Base-by-base conservation (phyloP, 2,113 vertebrate species). In the Urocolius indicus region DNA sequence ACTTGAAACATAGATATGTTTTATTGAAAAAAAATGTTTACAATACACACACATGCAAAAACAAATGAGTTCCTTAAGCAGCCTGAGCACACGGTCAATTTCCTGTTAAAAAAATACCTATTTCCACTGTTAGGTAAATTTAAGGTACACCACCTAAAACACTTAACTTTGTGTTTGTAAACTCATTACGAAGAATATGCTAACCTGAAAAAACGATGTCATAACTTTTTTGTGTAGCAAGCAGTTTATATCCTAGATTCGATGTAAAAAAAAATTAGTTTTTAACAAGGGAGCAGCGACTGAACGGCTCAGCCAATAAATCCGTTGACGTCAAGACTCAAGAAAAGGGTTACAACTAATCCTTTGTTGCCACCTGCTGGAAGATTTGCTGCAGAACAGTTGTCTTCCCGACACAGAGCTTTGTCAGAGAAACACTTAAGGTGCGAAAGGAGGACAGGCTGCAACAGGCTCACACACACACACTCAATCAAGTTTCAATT, bases 301-400 rank as follows among this genome's bases (percentile, higher is more conserved):
- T 1, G 14, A 18, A 0, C 9, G 48, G 27, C 13, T 52, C 26
- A 36, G 24, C 18, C 43, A 71, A 20, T 4, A 5, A 6, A 67
- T 21, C 8, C 1, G 13, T 13, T 26, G 41, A 22, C 24, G 3
- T 14, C 11, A 43, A 4, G 22, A 3, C 2, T 6, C 55, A 24
- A 29, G 27, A 8, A 67, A 5, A 4, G 32, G 5, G 49, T 67
- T 8, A 26, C 30, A 4, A 15, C 57, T 9, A 48, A 29, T 48
- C 12, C 46, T 26, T 3, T 17, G 65, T 62, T 84, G 96, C 97
- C 96, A 92, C 75, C 96, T 94, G 45, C 92, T 82, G 96, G 96
- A 49, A 3, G 21, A 41, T 66, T 69, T 30, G 29, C 68, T 34
- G 5, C n/a, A 8, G 17, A 30, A 89, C 84, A 26, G 2, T 1